phyloP scores from a whole-genome alignment of 2,113 vertebrate genomes.

The Cardinalis cardinalis region DNA sequence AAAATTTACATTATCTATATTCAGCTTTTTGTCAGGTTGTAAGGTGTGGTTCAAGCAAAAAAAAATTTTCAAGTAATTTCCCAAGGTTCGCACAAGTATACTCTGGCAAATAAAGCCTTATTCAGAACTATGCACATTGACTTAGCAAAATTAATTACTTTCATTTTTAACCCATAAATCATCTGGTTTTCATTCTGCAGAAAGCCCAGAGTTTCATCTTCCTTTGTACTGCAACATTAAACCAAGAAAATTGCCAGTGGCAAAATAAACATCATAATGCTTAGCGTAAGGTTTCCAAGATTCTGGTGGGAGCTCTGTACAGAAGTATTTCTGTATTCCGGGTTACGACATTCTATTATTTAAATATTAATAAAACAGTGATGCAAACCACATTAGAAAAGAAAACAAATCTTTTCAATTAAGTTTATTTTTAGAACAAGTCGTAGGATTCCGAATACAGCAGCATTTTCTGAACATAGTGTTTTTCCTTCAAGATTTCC shows the following conservation, averaged over 20 bases:
- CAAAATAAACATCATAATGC: slow-evolving; percentile 39
- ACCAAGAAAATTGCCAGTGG: slow-evolving; percentile 34
- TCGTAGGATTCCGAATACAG: slow-evolving; percentile 51
- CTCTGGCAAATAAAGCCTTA: not conserved
- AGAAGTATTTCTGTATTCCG: slow-evolving; percentile 41
- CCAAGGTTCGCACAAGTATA: not conserved
- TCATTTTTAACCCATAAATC: slow-evolving; percentile 44
- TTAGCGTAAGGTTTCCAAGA: slow-evolving; percentile 32
- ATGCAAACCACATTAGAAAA: slow-evolving; percentile 62
- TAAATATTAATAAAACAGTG: slow-evolving; percentile 66
- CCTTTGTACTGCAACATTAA: slow-evolving; percentile 19
- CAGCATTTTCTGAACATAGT: slow-evolving; percentile 46
- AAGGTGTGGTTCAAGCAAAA: not conserved
- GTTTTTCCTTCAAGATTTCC: slow-evolving; percentile 55
- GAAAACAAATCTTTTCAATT: slow-evolving; percentile 64
- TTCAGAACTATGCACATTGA: not conserved
- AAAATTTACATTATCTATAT: not conserved
- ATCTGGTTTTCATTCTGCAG: slow-evolving; percentile 28
- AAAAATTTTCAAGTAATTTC: not conserved
- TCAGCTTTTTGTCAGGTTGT: not conserved
- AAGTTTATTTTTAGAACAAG: slow-evolving; percentile 65
- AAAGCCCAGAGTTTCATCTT: not conserved
- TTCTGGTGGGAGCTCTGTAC: slow-evolving; percentile 49
- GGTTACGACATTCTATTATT: slow-evolving; percentile 52
- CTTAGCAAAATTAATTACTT: slow-evolving; percentile 30